Base-by-base conservation (phyloP, 2,888 invertebrate genomes). In the Erannis defoliaria region DNA sequence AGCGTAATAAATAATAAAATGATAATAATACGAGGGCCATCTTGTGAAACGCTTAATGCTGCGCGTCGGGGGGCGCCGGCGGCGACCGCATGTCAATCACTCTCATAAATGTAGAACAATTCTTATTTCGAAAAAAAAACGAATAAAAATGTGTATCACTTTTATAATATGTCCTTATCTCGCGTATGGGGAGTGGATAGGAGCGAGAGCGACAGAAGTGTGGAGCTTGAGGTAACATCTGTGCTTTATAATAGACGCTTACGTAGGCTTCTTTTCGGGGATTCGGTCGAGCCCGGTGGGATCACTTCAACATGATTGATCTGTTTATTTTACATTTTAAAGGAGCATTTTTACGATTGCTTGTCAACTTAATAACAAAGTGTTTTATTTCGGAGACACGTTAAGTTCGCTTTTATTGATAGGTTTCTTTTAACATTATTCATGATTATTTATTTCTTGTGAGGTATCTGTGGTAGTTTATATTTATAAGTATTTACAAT, bases 291-390 rank as follows among this genome's bases (percentile, higher is more conserved):
- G 86, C 90, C 90, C 90, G 89, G 90, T 88, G 91, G 93, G 92
- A 91, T 90, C 90, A 86, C 88, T 90, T 89, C 87, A 90, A 89
- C 89, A 92, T 93, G 93, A 93, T 93, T 93, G 93, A 93, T 93
- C 92, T 92, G 93, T 93, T 93, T 93, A 92, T 93, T 93, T 93
- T 90, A 92, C 91, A 93, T 92, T 93, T 93, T 92, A 92, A 92
- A 92, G 88, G 86, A 89, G 88, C 90, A 90, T 92, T 93, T 92
- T 92, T 93, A 93, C 92, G 93, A 91, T 91, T 91, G 92, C 88
- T 90, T 92, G 93, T 92, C 93, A 91, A 91, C 92, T 91, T 91
- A 90, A 92, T 93, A 92, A 92, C 91, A 90, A 90, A 90, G 90
- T 90, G 86, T 91, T 93, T 91, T 90, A 91, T 92, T 89, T 90